Evolutionary conservation across 2,113 vertebrate species (phyloP), one percentile per base, ranked within the genome.

Genomic region (Cyanocitta stelleri): DNA sequence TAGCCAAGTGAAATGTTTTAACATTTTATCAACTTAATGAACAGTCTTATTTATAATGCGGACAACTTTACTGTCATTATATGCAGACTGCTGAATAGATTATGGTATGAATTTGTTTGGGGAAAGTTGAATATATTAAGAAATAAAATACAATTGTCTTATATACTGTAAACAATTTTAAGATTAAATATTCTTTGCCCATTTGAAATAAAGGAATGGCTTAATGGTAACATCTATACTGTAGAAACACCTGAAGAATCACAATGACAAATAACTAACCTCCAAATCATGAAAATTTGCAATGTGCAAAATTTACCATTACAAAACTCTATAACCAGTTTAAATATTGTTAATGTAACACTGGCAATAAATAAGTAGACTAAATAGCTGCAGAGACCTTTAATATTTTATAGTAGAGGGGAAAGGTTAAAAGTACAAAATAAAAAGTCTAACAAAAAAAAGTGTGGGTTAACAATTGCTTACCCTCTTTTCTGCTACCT

Each of bases 401-500:
- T 78, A 88, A 58, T 63, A 61, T 21, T 91, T 72, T 78, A 89
- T 37, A 88, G 56, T 35, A 77, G 52, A 52, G 27, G 13, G 32
- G 55, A 64, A 93, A 58, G 56, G 46, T 87, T 91, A 83, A 86
- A 90, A 93, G 46, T 51, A 94, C 41, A 75, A 97, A 95, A 71
- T 20, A 85, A 87, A 80, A 97, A 76, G 24, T 86, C 78, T 95
- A 95, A 96, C 44, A 96, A 96, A 95, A 95, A 97, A 90, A 92
- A 97, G 85, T 5, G 18, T 95, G 95, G 73, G 96, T 97, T 97
- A 91, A 93, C 48, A 87, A 77, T 97, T 97, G 97, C 99, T 99
- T 98, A 99, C 99, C 99, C 99, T 98, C 98, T 99, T 98, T 97
- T 99, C 99, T 88, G 98, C 96, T 62, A 97, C 98, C 91, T 95